A percentile compares a stretch with the other conserved stretches of the same genome.
phyloP scores from a whole-genome alignment of 1,140 invertebrate genomes.

The Drosophila insularis region DNA sequence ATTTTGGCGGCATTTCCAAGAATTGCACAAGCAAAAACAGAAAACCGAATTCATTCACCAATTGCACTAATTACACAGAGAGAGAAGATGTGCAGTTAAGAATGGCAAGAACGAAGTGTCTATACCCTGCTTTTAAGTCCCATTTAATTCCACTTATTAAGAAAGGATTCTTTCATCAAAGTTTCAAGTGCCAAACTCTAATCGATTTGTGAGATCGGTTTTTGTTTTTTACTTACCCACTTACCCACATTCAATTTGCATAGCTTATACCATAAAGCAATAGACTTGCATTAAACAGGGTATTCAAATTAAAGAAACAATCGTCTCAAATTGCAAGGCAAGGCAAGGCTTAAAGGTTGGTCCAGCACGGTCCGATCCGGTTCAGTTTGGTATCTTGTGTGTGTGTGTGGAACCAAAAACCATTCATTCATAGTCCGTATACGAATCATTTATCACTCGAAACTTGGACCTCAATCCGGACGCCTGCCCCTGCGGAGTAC shows the following conservation, averaged over 20 bases:
- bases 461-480: constrained; percentile 19
- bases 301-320: constrained; percentile 2
- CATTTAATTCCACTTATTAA: no score
- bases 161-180: no score
- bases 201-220: no score
- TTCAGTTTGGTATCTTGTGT: not conserved
- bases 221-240: no score
- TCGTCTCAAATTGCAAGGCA: constrained; percentile 11
- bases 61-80: constrained; percentile 70
- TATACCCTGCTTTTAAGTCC: not conserved
- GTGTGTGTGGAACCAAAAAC: constrained; percentile 7
- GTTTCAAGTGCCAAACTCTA: no score
- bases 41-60: constrained; percentile 59
- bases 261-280: no score
- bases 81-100: not conserved
- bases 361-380: not conserved
- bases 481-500: not conserved
- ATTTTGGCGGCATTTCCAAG: constrained; percentile 48
- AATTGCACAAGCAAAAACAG: constrained; percentile 37
- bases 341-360: constrained; percentile 1
- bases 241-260: no score
- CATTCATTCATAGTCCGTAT: constrained; percentile 51
- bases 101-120: constrained; percentile 10
- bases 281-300: not conserved
- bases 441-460: constrained; percentile 56